These are phyloP conservation scores for Leucophora obtusa DNA, from an alignment of 2,888 invertebrate species.

Conservation along the genomic window DNA sequence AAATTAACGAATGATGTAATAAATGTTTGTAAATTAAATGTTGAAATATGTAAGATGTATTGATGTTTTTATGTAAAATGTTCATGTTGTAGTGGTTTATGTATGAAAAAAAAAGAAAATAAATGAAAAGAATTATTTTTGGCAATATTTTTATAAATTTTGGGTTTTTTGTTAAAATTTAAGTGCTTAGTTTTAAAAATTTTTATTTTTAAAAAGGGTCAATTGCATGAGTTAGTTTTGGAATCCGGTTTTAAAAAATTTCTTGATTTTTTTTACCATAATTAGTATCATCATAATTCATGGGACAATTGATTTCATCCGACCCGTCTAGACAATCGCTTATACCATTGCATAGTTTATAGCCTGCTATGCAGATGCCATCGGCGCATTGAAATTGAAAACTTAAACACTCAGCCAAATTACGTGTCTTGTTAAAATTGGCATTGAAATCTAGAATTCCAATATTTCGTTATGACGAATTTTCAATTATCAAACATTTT, in stretches of 20 bases:
- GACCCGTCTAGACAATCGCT: constrained; percentile 81
- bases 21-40: constrained; percentile 25
- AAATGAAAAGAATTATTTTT: constrained; percentile 15
- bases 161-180: neutral
- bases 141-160: neutral
- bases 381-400: constrained; percentile 83
- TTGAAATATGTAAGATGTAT: constrained; percentile 30
- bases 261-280: constrained; percentile 71
- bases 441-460: constrained; percentile 68
- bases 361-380: constrained; percentile 82
- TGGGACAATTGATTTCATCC: constrained; percentile 82
- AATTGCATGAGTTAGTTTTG: constrained; percentile 37
- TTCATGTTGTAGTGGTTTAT: constrained; percentile 2
- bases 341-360: constrained; percentile 81
- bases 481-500: neutral
- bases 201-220: neutral
- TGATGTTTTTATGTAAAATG: neutral
- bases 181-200: constrained; percentile 34
- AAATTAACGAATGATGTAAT: constrained; percentile 22
- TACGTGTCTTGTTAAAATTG: constrained; percentile 74
- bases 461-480: neutral
- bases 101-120: constrained; percentile 39
- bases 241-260: neutral
- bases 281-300: constrained; percentile 75
- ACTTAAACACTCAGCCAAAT: constrained; percentile 73